phyloP scores from a whole-genome alignment of 2,113 vertebrate genomes.

The Rhabdomys dilectus region DNA sequence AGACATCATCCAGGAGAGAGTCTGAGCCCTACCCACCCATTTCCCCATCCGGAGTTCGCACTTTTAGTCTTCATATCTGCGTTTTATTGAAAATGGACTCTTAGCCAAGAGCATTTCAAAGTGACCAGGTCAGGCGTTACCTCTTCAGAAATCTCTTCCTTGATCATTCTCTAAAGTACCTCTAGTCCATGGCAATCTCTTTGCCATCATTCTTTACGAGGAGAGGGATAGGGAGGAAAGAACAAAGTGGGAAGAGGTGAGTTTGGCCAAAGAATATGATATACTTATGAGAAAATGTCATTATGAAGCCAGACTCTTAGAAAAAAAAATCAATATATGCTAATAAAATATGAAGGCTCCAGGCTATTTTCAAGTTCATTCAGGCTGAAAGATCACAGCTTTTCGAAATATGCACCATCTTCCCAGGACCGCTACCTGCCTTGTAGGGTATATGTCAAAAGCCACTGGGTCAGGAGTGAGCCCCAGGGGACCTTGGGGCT shows the following conservation, averaged over 20 bases:
- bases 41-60: neutral
- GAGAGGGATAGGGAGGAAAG: neutral
- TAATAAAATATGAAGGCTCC: neutral
- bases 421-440: neutral
- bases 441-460: neutral
- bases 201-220: neutral
- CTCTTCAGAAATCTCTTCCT: neutral
- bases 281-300: neutral
- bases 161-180: neutral
- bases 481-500: neutral
- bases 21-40: neutral
- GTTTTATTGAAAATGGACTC: neutral
- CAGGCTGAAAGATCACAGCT: neutral
- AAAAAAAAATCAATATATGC: conserved; percentile 7
- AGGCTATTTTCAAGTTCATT: neutral
- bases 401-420: neutral
- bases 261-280: neutral
- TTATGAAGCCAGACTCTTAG: neutral
- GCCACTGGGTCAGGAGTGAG: neutral
- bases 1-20: neutral
- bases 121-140: neutral
- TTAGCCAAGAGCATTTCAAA: neutral
- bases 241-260: neutral
- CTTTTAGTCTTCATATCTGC: neutral
- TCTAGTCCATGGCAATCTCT: neutral